Base-by-base conservation (phyloP, 2,797 vertebrate genomes). In the Takifugu rubripes region DNA sequence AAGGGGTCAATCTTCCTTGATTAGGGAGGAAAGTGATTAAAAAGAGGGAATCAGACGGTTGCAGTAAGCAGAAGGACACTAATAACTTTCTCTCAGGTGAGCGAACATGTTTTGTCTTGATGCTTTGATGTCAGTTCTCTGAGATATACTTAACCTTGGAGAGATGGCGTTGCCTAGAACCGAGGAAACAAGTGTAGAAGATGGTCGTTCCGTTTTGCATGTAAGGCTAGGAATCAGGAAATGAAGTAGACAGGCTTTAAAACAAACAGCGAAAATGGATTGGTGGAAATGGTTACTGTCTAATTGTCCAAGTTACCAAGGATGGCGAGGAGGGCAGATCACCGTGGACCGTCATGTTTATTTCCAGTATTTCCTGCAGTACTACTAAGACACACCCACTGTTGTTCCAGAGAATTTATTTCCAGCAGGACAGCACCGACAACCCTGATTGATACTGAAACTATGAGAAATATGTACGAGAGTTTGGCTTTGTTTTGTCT, bases 1-100 rank as follows among this genome's bases (percentile, higher is more conserved):
- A 72, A 68, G 77, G 77, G 88, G 79, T 59, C 11, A 78, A 61
- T 49, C 58, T 72, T 61, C 43, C 2, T 50, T 56, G 31, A 66
- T 63, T 21, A 12, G 12, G 56, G 62, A 78, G 54, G 74, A 85
- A 89, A 88, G 90, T 89, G 84, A 87, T 89, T 73, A 82, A 75
- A 26, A 59, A 17, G 17, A 53, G 12, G 57, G 43, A 70, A 54
- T 53, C 55, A 73, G 54, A 72, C 75, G 54, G 76, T 63, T 64
- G 26, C 63, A 62, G 56, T 61, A 78, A 58, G 74, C 51, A 57
- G 76, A 87, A 53, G 33, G 42, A 72, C 12, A 81, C 46, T 51
- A 70, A 64, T 69, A 43, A 25, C 74, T 82, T 76, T 40, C 76
- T 83, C 67, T 66, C 70, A 77, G 90, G 91, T 92, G 81, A 90